phyloP scores from a whole-genome alignment of 2,797 vertebrate species.

The Pipistrellus nathusii region DNA sequence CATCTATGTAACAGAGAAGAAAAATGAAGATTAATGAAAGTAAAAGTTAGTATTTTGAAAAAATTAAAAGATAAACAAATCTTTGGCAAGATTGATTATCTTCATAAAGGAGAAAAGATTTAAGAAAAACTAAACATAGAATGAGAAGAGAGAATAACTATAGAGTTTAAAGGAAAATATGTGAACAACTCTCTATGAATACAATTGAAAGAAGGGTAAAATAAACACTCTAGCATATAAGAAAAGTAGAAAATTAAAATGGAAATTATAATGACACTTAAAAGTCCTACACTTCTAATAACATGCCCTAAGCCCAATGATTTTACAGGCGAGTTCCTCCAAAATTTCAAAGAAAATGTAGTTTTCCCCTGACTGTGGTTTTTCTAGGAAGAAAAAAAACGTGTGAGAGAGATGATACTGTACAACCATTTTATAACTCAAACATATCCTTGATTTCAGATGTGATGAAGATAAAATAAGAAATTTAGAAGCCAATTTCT shows the following conservation, averaged over 20 bases:
- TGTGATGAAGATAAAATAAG: slow-evolving; percentile 2
- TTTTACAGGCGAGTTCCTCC: neutral
- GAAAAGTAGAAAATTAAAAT: slow-evolving; percentile 8
- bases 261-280: neutral
- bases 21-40: neutral
- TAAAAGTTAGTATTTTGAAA: neutral
- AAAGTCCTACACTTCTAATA: neutral
- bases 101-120: neutral
- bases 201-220: neutral
- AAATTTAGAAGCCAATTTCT: neutral
- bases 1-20: neutral
- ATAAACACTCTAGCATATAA: neutral
- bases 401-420: neutral
- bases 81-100: neutral
- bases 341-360: neutral
- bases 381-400: neutral
- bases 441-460: neutral
- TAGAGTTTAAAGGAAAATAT: neutral
- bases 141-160: neutral
- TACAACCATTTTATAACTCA: slow-evolving; percentile 4
- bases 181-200: neutral
- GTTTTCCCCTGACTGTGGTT: neutral
- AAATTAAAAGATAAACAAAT: neutral
- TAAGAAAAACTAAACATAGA: neutral
- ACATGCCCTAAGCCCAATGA: neutral